Conservation (phyloP, 2,888 invertebrate species). For the Julus scanicus region DNA sequence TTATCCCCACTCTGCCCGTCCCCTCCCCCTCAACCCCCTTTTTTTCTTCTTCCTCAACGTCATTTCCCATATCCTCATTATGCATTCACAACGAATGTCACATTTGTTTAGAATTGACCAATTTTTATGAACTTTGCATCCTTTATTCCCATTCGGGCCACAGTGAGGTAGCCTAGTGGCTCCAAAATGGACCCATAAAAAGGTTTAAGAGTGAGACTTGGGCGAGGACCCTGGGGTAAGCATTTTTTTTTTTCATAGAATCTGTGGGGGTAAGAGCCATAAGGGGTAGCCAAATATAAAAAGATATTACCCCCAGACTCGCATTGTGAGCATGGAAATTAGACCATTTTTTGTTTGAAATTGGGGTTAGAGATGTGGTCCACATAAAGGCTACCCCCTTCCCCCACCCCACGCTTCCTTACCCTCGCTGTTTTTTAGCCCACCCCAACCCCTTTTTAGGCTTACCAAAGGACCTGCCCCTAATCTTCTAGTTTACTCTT, state of each 20-base stretch:
- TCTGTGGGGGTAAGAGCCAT: conserved; percentile 15
- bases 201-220: conserved; percentile 27
- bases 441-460: conserved; percentile 33
- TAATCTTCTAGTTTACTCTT: conserved; percentile 28
- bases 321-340: conserved; percentile 27
- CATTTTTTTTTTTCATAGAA: conserved; percentile 1
- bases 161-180: conserved; percentile 26
- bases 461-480: conserved; percentile 28
- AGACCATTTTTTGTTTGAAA: conserved; percentile 33
- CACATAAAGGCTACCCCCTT: not conserved
- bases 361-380: conserved; percentile 33
- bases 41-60: conserved; percentile 20
- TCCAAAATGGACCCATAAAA: conserved; percentile 33
- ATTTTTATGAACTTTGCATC: conserved; percentile 33
- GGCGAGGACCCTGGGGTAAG: conserved; percentile 33
- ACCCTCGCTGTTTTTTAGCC: conserved; percentile 31
- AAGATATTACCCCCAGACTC: conserved; percentile 33
- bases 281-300: conserved; percentile 33
- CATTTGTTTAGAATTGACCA: conserved; percentile 33
- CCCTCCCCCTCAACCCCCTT: conserved; percentile 17
- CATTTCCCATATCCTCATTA: conserved; percentile 33
- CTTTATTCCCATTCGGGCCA: conserved; percentile 26
- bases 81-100: conserved; percentile 33
- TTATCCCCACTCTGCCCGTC: conserved; percentile 14
- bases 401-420: conserved; percentile 28